Conservation (phyloP, 2,113 vertebrate species). For the Petroica traversi region DNA sequence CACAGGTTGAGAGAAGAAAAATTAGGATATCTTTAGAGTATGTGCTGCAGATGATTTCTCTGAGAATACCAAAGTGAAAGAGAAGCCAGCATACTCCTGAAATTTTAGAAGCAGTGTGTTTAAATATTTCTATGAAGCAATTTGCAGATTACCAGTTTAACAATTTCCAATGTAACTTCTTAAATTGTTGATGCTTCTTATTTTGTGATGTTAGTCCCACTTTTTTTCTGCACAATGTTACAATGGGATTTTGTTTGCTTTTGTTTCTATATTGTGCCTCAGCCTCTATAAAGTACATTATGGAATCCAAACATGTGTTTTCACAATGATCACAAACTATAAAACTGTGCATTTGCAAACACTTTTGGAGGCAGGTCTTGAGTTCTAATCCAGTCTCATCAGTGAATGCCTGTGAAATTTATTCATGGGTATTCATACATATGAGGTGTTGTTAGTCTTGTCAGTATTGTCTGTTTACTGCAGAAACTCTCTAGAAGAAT, state of each 20-base stretch:
- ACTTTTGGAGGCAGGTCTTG: background rate
- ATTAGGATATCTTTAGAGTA: background rate
- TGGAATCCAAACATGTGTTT: background rate
- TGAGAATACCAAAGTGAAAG: background rate
- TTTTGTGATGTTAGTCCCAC: background rate
- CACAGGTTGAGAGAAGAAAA: background rate
- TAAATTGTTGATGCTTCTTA: background rate
- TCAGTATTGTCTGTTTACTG: background rate
- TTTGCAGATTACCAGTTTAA: background rate
- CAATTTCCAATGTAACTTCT: background rate
- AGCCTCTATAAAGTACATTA: background rate
- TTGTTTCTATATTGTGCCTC: background rate
- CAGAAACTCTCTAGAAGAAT: background rate
- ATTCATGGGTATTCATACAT: background rate
- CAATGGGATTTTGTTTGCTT: background rate
- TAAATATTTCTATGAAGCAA: background rate
- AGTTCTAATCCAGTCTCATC: background rate
- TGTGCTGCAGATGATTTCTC: background rate
- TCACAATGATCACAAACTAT: background rate
- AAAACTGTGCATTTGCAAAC: background rate
- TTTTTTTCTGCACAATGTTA: background rate
- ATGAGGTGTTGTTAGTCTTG: background rate
- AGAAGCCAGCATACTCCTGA: background rate
- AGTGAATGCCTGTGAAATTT: background rate
- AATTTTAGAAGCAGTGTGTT: background rate